A percentile compares a stretch with the other conserved stretches of the same genome.
Evolutionary conservation across 2,888 invertebrate species (phyloP).

Genomic region (Lepas anatifera): DNA sequence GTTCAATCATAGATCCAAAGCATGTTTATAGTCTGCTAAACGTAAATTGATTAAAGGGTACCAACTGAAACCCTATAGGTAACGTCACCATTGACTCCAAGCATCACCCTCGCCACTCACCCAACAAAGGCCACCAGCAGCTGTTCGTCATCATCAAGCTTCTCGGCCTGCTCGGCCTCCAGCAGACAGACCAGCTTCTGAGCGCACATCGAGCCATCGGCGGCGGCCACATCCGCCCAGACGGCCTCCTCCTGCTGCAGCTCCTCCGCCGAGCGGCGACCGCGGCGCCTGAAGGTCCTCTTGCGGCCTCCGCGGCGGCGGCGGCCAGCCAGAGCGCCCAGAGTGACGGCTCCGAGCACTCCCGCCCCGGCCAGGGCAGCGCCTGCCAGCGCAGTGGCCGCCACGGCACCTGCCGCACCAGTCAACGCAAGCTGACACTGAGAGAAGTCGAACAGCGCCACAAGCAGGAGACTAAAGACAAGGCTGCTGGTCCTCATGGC

Average conservation of each 20-base stretch:
- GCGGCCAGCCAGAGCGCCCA: background rate
- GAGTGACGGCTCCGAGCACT: background rate
- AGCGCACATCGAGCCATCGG: background rate
- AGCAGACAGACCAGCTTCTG: conserved; percentile 1
- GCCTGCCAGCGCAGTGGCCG: background rate
- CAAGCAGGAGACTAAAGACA: background rate
- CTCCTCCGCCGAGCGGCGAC: background rate
- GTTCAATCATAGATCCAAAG: background rate
- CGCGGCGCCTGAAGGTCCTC: background rate
- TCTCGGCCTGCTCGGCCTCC: background rate
- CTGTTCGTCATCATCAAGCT: background rate
- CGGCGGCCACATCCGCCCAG: background rate
- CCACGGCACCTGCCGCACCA: background rate
- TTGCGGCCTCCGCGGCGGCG: background rate
- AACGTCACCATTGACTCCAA: background rate
- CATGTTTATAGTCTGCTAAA: background rate
- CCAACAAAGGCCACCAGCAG: background rate
- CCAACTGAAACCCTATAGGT: background rate
- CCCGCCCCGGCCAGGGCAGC: background rate
- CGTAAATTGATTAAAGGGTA: background rate
- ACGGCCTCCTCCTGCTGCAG: background rate
- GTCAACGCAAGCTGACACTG: background rate
- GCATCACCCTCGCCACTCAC: background rate
- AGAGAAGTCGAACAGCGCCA: background rate
- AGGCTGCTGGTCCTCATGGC: background rate